Evolutionary conservation across 2,888 invertebrate species (phyloP).

Genomic region (Pachliopta kotzebuea): DNA sequence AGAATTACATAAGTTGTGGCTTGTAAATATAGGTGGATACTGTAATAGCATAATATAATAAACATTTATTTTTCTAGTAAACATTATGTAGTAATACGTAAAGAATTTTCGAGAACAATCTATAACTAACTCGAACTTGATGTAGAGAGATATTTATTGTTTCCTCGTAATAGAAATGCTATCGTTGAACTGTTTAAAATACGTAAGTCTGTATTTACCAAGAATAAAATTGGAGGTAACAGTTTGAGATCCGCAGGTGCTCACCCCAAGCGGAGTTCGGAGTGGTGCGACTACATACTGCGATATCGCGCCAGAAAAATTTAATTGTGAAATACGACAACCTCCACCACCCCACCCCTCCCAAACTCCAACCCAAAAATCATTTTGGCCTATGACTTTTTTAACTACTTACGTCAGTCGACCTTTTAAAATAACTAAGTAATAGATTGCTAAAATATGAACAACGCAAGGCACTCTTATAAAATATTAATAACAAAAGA

Average conservation of each 20-base stretch:
- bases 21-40: no score
- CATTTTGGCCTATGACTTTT: conserved; percentile 29
- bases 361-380: conserved; percentile 36
- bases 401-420: conserved; percentile 4
- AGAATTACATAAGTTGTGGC: no score
- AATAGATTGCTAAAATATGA: not conserved
- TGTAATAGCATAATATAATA: no score
- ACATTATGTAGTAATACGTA: no score
- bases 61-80: no score
- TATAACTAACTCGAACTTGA: no score
- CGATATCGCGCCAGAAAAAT: conserved; percentile 73
- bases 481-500: no score
- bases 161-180: no score
- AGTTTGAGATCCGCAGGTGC: conserved; percentile 48
- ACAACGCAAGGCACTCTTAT: no score
- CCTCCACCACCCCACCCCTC: conserved; percentile 36
- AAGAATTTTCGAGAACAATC: no score
- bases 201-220: not conserved
- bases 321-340: conserved; percentile 75
- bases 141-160: no score
- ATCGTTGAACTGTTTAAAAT: no score
- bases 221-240: conserved; percentile 16
- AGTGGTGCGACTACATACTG: conserved; percentile 66
- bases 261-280: conserved; percentile 54
- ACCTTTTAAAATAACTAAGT: not conserved